Evolutionary conservation across 2,888 invertebrate species (phyloP).

Genomic region (Osmoderma eremita): DNA sequence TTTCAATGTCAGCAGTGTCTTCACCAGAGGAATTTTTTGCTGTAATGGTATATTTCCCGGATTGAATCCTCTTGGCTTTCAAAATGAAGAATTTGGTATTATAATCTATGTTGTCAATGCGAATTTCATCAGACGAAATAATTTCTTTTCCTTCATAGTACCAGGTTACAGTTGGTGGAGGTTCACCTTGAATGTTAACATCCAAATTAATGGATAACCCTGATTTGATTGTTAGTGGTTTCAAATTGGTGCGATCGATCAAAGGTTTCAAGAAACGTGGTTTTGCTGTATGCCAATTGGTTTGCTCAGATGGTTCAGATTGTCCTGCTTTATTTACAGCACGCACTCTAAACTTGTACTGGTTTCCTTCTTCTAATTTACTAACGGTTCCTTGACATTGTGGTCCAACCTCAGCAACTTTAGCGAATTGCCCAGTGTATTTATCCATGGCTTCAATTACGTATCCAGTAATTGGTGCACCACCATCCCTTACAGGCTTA

Average conservation of each 20-base stretch:
- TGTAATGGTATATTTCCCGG: conserved; percentile 88
- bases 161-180: conserved; percentile 93
- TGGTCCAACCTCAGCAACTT: conserved; percentile 87
- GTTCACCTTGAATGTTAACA: conserved; percentile 91
- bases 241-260: conserved; percentile 91
- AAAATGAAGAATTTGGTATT: conserved; percentile 90
- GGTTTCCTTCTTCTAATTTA: conserved; percentile 91
- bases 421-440: conserved; percentile 84
- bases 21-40: conserved; percentile 94
- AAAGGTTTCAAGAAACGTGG: conserved; percentile 90
- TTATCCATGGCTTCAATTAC: conserved; percentile 93
- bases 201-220: conserved; percentile 89
- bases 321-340: conserved; percentile 96
- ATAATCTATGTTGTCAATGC: conserved; percentile 87
- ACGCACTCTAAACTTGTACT: conserved; percentile 94
- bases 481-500: conserved; percentile 87
- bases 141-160: conserved; percentile 78
- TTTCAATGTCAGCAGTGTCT: conserved; percentile 90
- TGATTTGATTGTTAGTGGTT: conserved; percentile 85
- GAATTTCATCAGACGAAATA: conserved; percentile 70
- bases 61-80: conserved; percentile 81
- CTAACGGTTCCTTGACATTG: conserved; percentile 87
- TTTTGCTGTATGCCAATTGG: conserved; percentile 91
- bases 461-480: conserved; percentile 93
- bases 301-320: conserved; percentile 91